Conservation (phyloP, 2,797 vertebrate species). For the Poliocrania exsul region DNA sequence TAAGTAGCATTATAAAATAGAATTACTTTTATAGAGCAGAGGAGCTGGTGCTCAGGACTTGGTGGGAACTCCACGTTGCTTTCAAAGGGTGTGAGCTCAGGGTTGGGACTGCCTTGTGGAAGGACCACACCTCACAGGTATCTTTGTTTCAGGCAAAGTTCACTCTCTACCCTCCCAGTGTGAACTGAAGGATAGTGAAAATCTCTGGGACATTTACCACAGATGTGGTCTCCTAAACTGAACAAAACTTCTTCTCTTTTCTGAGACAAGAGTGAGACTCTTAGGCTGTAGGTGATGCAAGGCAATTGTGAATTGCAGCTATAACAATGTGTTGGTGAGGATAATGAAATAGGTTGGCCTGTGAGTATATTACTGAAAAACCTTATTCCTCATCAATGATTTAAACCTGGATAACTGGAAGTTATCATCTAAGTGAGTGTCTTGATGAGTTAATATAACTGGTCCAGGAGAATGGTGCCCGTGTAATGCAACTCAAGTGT, state of each 20-base stretch:
- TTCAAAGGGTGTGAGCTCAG: not conserved
- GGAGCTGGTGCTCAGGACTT: not conserved
- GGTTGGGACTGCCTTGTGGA: not conserved
- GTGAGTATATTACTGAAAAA: not conserved
- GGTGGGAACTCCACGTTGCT: not conserved
- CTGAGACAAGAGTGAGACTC: not conserved
- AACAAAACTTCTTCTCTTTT: not conserved
- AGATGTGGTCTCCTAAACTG: not conserved
- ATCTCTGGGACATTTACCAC: not conserved
- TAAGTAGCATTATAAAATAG: not conserved
- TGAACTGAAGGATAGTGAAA: not conserved
- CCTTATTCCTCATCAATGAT: not conserved
- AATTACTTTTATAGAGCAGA: not conserved
- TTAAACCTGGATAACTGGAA: not conserved
- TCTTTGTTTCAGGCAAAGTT: rapidly evolving
- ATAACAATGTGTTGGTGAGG: not conserved
- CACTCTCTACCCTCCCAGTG: rapidly evolving
- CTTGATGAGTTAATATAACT: not conserved
- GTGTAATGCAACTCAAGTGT: not conserved
- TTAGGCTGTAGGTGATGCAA: not conserved
- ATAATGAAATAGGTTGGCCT: not conserved
- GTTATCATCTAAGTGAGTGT: not conserved
- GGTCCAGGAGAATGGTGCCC: not conserved
- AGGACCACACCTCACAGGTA: rapidly evolving
- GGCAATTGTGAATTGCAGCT: not conserved